phyloP scores from a whole-genome alignment of 2,888 invertebrate species.

The Patella depressa region DNA sequence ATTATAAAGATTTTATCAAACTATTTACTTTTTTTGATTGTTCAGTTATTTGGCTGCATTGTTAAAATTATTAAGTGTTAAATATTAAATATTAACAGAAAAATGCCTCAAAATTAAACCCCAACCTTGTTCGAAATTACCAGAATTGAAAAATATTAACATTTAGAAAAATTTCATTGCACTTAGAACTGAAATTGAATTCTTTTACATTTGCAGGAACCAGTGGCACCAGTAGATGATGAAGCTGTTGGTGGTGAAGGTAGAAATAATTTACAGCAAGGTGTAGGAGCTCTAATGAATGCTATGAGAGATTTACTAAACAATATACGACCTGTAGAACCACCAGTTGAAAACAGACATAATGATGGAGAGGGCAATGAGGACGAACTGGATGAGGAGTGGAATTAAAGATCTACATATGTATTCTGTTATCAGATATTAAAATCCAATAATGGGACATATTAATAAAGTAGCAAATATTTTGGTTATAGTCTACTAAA shows the following conservation, averaged over 20 bases:
- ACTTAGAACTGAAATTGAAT: neutral
- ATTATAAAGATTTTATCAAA: too few species aligned
- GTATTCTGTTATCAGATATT: too few species aligned
- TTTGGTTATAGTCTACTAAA: too few species aligned
- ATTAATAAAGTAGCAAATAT: too few species aligned
- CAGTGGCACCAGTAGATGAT: conserved; percentile 31
- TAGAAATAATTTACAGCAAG: conserved; percentile 75
- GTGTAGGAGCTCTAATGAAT: conserved; percentile 79
- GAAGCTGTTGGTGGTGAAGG: conserved; percentile 54
- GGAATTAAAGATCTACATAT: neutral
- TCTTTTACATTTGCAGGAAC: conserved; percentile 36
- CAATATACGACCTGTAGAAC: conserved; percentile 77
- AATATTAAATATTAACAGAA: too few species aligned
- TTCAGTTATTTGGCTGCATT: too few species aligned
- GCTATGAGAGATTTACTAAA: conserved; percentile 82
- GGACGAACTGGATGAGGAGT: conserved; percentile 35
- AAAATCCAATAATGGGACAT: too few species aligned
- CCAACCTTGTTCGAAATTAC: neutral
- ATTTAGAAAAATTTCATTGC: too few species aligned
- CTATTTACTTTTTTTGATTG: too few species aligned
- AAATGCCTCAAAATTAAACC: too few species aligned
- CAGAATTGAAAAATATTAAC: too few species aligned
- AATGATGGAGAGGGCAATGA: conserved; percentile 34
- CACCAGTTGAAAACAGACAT: conserved; percentile 71
- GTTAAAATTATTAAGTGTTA: too few species aligned